Evolutionary conservation across 2,113 vertebrate genomes (phyloP).

Genomic region (Cromileptes altivelis): DNA sequence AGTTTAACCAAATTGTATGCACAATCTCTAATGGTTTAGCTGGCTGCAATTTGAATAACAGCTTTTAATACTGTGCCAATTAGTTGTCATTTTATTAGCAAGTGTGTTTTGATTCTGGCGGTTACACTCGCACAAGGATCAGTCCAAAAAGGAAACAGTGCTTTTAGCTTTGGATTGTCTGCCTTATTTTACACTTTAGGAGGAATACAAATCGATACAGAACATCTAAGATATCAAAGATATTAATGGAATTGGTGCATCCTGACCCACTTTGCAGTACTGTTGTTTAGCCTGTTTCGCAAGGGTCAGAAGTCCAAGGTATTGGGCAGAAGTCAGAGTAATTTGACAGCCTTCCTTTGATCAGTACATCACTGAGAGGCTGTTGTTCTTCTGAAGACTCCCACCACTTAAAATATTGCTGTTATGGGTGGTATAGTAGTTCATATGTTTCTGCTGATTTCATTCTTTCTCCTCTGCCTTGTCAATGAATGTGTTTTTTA

Average conservation of each 20-base stretch:
- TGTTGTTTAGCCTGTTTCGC: not conserved
- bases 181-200: not conserved
- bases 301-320: not conserved
- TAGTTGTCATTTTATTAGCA: not conserved
- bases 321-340: not conserved
- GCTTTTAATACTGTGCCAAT: not conserved
- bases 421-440: not conserved
- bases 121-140: not conserved
- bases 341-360: no score
- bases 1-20: not conserved
- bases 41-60: not conserved
- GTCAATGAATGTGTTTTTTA: not conserved
- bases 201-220: not conserved
- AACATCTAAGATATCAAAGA: not conserved
- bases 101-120: slow-evolving; percentile 3
- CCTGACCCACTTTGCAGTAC: not conserved
- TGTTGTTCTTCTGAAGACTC: not conserved
- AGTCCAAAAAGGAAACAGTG: not conserved
- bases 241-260: not conserved
- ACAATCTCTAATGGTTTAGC: not conserved
- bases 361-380: not conserved
- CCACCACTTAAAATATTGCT: not conserved
- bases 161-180: not conserved
- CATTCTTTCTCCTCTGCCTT: not conserved
- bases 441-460: not conserved